Evolutionary conservation across 35 echinoderm and acorn worm species (phyloP).

Genomic region (Heliocidaris tuberculata): DNA sequence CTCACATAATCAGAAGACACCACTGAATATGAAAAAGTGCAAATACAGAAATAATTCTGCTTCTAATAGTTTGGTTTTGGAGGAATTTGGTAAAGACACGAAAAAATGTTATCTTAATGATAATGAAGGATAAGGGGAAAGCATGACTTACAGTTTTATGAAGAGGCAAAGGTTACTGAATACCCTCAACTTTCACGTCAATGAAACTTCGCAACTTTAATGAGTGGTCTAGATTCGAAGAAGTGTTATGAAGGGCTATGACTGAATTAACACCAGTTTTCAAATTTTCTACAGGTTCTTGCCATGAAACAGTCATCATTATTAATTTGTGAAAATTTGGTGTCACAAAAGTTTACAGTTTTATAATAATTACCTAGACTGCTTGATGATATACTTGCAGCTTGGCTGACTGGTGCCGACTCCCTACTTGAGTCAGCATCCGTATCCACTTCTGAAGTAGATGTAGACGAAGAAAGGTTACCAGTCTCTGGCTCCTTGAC

Average conservation of each 20-base stretch:
- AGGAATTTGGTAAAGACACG: not conserved
- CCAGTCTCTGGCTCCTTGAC: slow-evolving; percentile 21
- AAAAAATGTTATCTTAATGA: not conserved
- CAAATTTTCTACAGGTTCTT: too few species aligned
- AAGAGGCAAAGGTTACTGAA: not conserved
- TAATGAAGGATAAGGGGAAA: not conserved
- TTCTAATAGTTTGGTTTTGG: not conserved
- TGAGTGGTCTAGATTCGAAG: not conserved
- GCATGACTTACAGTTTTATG: not conserved
- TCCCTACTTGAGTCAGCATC: not conserved
- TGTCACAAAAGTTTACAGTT: too few species aligned
- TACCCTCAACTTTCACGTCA: not conserved
- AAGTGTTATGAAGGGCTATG: not conserved
- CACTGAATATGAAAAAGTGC: not conserved
- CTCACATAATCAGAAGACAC: too few species aligned
- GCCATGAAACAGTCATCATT: too few species aligned
- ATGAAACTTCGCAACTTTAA: not conserved
- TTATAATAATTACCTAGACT: not conserved
- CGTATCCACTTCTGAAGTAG: not conserved
- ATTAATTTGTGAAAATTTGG: too few species aligned
- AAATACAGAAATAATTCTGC: not conserved
- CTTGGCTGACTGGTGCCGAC: not conserved
- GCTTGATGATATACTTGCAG: not conserved
- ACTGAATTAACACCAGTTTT: too few species aligned
- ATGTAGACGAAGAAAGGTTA: not conserved